These are phyloP conservation scores for Megalopta genalis DNA, from an alignment of 1,140 invertebrate species.

Conservation along the genomic window DNA sequence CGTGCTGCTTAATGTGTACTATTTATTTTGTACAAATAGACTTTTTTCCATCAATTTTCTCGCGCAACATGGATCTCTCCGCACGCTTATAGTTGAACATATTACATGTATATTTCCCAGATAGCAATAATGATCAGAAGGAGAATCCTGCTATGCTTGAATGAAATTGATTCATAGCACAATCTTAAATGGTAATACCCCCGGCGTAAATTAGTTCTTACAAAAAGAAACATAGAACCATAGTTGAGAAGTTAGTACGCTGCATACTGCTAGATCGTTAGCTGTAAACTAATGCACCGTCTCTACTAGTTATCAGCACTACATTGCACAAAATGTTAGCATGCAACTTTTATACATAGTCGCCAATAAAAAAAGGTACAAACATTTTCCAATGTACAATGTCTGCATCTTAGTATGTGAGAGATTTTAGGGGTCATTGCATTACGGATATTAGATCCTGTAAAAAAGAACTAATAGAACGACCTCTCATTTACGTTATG, in stretches of 20 bases:
- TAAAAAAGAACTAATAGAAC: background rate
- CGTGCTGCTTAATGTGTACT: slow-evolving; percentile 30
- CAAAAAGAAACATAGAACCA: background rate
- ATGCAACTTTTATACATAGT: slow-evolving; percentile 21
- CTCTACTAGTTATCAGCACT: slow-evolving; percentile 15
- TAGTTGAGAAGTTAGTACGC: background rate
- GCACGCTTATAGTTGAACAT: slow-evolving; percentile 29
- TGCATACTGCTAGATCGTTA: slow-evolving; percentile 13
- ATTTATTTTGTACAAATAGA: slow-evolving; percentile 47
- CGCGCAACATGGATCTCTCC: slow-evolving; percentile 23
- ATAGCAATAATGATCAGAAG: slow-evolving; percentile 1
- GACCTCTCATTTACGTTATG: slow-evolving; percentile 35
- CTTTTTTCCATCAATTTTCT: slow-evolving; percentile 26
- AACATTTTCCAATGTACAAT: slow-evolving; percentile 6
- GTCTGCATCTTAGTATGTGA: slow-evolving; percentile 37
- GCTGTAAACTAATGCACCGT: slow-evolving; percentile 18
- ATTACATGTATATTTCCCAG: background rate
- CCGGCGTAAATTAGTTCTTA: background rate
- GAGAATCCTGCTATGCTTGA: background rate
- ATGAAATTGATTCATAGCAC: slow-evolving; percentile 7
- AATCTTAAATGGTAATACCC: background rate
- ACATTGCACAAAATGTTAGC: slow-evolving; percentile 18
- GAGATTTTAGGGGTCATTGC: slow-evolving; percentile 13
- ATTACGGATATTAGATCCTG: background rate
- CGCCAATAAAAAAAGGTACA: slow-evolving; percentile 14